Evolutionary conservation across 2,888 invertebrate genomes (phyloP), one percentile per base, ranked within the genome.

Genomic region (Taenaris catops): DNA sequence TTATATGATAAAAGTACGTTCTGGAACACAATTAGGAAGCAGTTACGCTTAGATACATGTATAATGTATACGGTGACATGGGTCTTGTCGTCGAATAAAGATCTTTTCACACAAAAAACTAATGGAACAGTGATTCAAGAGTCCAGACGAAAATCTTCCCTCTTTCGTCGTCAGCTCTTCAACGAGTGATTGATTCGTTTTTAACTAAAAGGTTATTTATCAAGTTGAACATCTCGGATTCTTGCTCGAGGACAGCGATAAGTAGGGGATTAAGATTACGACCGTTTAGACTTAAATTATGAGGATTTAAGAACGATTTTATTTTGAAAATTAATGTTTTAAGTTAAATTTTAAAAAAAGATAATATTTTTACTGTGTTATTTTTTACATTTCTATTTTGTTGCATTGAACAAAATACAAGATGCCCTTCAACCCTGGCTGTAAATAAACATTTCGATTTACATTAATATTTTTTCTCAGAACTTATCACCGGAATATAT

Each of bases 171-270:
- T 46, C 44, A 46, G 46, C 41, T 46, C 39, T 42, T 39, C 32
- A 37, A 17, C 26, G 24, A 31, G 46, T 49, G 44, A 49, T 49
- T 49, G 48, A 46, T 49, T 44, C 42, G 46, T 44, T 46, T 48
- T 46, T 46, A 49, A 49, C 46, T 49, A 49, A 44, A 46, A 42
- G 42, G 46, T 43, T 49, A 49, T 49, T 49, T 42, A 46, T 49
- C 48, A 49, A 40, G 38, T 16, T 39, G 39, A 36, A 44, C 44
- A 46, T 46, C 38, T 36, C 35, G 27, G 25, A 36, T 46, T 38
- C 37, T 44, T 44, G 44, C 41, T 41, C 35, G 32, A 24, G 12
- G 24, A 19, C 26, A 29, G 33, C 33, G 29, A 36, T 38, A 44
- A 20, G 24, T 25, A 20, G 25, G 14, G 28, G 31, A 41, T 38